Evolutionary conservation across 2,888 invertebrate genomes (phyloP).

Genomic region (Trichogramma evanescens): DNA sequence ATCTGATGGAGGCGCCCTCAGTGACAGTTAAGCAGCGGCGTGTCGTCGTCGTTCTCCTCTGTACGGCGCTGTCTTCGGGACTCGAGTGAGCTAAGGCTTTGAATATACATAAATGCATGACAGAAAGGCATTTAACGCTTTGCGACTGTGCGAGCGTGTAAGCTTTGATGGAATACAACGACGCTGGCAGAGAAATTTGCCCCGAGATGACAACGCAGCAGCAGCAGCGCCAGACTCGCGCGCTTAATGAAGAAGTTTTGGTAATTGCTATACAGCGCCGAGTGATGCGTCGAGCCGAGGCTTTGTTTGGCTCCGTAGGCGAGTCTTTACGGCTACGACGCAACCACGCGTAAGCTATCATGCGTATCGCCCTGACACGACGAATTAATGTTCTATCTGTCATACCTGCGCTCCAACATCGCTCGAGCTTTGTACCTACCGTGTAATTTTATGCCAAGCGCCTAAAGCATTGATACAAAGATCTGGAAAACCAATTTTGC

Average conservation of each 20-base stretch:
- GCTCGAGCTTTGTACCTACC: no score
- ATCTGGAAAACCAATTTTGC: no score
- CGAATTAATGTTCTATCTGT: no score
- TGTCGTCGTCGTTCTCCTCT: no score
- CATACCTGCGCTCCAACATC: no score
- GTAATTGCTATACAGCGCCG: constrained; percentile 9
- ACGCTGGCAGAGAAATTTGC: neutral
- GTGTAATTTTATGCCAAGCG: no score
- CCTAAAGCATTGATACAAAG: no score
- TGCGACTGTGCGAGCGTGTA: neutral
- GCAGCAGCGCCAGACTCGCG: constrained; percentile 12
- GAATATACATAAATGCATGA: constrained; percentile 23
- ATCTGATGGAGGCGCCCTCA: constrained; percentile 41
- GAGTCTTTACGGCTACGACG: no score
- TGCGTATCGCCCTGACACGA: no score
- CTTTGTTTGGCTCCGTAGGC: no score
- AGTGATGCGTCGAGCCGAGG: no score
- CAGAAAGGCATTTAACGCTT: neutral
- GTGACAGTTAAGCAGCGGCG: constrained; percentile 36
- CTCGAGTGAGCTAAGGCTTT: constrained; percentile 22
- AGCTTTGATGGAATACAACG: neutral
- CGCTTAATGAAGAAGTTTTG: constrained; percentile 20
- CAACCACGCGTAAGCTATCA: no score
- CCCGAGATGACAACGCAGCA: neutral
- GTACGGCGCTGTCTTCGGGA: constrained; percentile 8